phyloP scores from a whole-genome alignment of 2,888 invertebrate genomes.

The Dorcus hopei region DNA sequence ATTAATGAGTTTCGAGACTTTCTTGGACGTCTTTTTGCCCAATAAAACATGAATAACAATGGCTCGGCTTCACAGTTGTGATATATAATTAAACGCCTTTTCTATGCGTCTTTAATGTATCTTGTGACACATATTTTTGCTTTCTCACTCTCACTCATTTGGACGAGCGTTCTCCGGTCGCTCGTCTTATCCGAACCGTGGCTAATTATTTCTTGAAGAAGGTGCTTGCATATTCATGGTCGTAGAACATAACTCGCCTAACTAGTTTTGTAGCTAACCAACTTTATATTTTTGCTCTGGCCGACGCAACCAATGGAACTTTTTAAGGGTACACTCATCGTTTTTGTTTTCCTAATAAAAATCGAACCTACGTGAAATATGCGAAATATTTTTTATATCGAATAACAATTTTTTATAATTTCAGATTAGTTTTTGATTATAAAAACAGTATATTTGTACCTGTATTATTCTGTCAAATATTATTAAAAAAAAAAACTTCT shows the following conservation, averaged over 20 bases:
- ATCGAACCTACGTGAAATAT: not conserved
- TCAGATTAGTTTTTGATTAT: too few relatives aligned
- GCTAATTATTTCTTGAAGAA: slow-evolving; percentile 22
- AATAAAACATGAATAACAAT: not conserved
- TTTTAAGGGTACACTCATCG: not conserved
- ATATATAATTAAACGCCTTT: not conserved
- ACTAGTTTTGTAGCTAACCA: slow-evolving; percentile 36
- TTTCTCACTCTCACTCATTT: not conserved
- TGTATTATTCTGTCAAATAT: too few relatives aligned
- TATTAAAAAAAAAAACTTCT: too few relatives aligned
- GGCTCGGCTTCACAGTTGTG: not conserved
- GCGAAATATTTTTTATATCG: not conserved
- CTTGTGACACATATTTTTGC: slow-evolving; percentile 1
- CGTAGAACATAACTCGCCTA: slow-evolving; percentile 39
- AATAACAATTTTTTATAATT: too few relatives aligned
- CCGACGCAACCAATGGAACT: not conserved
- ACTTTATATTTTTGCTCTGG: not conserved
- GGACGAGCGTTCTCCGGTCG: not conserved
- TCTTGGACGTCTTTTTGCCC: not conserved
- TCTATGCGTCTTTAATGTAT: not conserved
- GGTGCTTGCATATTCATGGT: slow-evolving; percentile 37
- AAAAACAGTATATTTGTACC: too few relatives aligned
- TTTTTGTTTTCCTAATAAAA: not conserved
- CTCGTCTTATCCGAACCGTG: slow-evolving; percentile 1
- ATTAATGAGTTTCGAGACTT: too few relatives aligned